phyloP scores from a whole-genome alignment of 1,140 invertebrate genomes.

The Caenorhabditis latens region DNA sequence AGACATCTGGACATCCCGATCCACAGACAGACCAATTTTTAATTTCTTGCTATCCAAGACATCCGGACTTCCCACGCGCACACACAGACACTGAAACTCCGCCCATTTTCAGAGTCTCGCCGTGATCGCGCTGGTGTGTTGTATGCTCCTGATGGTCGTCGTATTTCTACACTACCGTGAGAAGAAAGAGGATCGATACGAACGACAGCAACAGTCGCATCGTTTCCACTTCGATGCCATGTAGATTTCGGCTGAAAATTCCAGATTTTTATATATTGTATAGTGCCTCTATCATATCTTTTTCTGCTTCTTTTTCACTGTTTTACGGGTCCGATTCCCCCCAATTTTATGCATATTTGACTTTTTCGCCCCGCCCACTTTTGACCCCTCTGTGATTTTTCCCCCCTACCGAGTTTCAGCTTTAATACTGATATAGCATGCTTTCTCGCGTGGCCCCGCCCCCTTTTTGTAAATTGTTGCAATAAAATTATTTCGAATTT shows the following conservation, averaged over 20 bases:
- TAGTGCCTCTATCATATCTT: neutral
- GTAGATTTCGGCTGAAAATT: slow-evolving; percentile 75
- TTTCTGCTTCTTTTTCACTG: neutral
- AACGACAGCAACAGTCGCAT: slow-evolving; percentile 88
- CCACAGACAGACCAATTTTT: too few relatives aligned
- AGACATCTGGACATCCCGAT: too few relatives aligned
- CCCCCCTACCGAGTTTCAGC: neutral
- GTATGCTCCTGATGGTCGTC: slow-evolving; percentile 88
- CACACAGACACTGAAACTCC: too few relatives aligned
- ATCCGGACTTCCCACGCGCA: too few relatives aligned
- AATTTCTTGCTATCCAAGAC: too few relatives aligned
- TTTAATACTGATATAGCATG: neutral
- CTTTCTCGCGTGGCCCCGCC: too few relatives aligned
- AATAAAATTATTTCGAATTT: neutral
- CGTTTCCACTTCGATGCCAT: slow-evolving; percentile 85
- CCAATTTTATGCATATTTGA: neutral
- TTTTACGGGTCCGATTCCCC: neutral
- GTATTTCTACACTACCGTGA: slow-evolving; percentile 92
- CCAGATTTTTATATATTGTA: neutral
- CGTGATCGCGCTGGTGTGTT: slow-evolving; percentile 88
- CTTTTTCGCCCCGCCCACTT: neutral
- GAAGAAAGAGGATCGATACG: slow-evolving; percentile 87
- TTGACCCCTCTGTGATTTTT: neutral
- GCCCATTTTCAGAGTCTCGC: slow-evolving; percentile 85
- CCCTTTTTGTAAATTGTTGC: neutral